Percentiles rank a stretch among this genome's conserved stretches.
These are phyloP conservation scores for Bombus cullumanus DNA, from an alignment of 1,140 invertebrate species.

Conservation along the genomic window DNA sequence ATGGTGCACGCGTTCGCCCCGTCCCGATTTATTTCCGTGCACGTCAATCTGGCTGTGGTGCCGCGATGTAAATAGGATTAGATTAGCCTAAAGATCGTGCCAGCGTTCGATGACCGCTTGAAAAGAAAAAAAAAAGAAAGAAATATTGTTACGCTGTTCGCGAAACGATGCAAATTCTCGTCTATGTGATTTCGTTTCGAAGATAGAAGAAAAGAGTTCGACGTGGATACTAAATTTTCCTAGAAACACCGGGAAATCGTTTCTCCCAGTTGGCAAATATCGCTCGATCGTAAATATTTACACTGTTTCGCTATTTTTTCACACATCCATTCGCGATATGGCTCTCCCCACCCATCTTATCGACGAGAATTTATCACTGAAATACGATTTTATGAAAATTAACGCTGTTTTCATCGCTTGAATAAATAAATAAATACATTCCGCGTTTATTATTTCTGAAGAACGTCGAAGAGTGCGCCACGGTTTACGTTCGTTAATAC, in stretches of 20 bases:
- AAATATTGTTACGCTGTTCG: neutral
- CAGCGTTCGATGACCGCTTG: accelerated
- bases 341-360: neutral
- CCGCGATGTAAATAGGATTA: slow-evolving; percentile 66
- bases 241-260: neutral
- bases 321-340: neutral
- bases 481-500: neutral
- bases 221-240: neutral
- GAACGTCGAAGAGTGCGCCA: too few species aligned
- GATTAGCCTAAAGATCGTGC: slow-evolving; percentile 46
- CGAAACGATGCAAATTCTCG: neutral
- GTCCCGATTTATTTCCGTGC: slow-evolving; percentile 69
- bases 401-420: neutral
- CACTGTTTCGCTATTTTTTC: neutral
- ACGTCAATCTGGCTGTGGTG: slow-evolving; percentile 59
- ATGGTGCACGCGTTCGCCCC: slow-evolving; percentile 18
- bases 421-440: neutral
- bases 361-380: neutral
- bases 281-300: slow-evolving; percentile 29
- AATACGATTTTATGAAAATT: slow-evolving; percentile 4
- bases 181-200: neutral
- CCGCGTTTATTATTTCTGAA: slow-evolving; percentile 14
- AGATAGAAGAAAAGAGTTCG: neutral
- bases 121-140: neutral
- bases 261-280: neutral